Conservation (phyloP, 2,888 invertebrate genomes). For the Mesodorylaimus sp. region DNA sequence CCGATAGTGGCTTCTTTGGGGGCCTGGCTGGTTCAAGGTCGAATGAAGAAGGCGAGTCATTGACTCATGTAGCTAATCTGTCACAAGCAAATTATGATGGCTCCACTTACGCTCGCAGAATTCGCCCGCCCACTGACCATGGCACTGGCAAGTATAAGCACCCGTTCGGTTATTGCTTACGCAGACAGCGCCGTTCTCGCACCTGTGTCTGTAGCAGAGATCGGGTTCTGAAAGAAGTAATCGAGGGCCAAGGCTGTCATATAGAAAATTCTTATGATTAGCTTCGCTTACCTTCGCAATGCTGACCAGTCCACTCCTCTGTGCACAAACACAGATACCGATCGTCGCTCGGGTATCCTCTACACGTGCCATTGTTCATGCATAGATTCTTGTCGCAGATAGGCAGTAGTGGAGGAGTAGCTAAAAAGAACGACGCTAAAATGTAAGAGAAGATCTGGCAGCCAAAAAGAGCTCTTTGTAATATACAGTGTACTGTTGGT, state of each 20-base stretch:
- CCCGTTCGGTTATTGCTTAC: background rate
- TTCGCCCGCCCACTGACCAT: conserved; percentile 5
- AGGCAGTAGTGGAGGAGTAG: background rate
- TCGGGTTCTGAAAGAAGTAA: background rate
- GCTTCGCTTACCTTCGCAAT: conserved; percentile 1
- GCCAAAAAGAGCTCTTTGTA: too few species aligned
- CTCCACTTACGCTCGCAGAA: conserved; percentile 2
- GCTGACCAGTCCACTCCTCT: conserved; percentile 6
- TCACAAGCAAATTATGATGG: too few species aligned
- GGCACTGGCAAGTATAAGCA: conserved; percentile 5
- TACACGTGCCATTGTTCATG: conserved; percentile 5
- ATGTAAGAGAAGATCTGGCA: too few species aligned
- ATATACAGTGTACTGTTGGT: too few species aligned
- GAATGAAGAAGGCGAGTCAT: too few species aligned
- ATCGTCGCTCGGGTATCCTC: conserved; percentile 1
- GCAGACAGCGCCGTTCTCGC: conserved; percentile 6
- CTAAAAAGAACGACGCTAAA: too few species aligned
- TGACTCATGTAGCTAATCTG: too few species aligned
- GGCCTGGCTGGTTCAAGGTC: too few species aligned
- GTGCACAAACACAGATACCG: conserved; percentile 5
- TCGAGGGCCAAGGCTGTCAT: too few species aligned
- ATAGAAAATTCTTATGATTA: background rate
- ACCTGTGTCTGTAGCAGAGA: conserved; percentile 4
- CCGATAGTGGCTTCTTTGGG: too few species aligned
- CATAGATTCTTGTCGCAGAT: conserved; percentile 2